Evolutionary conservation across 2,888 invertebrate species (phyloP), one percentile per base, ranked within the genome.

Genomic region (Eupithecia insigniata): DNA sequence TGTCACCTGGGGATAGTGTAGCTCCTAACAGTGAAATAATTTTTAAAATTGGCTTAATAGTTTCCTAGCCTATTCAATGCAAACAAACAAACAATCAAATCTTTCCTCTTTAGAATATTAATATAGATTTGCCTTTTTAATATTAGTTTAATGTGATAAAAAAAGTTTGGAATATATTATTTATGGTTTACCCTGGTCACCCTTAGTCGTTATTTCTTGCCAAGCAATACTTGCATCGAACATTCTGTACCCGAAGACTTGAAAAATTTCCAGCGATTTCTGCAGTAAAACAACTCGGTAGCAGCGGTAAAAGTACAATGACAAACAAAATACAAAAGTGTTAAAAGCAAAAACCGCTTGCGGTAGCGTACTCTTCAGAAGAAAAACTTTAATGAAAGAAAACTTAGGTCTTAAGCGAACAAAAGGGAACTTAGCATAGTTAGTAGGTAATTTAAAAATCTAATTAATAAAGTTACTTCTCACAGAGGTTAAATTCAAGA

Each of bases 211-310:
- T 51, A 55, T 26, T 55, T 14, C 26, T 12, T 14, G 55, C 55
- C n/a, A 22, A 55, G 55, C 55, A 55, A 55, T 55, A 55, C 55
- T 55, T 26, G 55, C 55, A 26, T 55, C 26, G n/a, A 26, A 26
- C 22, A 55, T 55, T 55, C 65, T 26, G 28, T 64, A 66, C 66
- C 55, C 58, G 76, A 65, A 69, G 69, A 67, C 65, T 70, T 75
- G 75, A 76, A 72, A 74, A 76, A 75, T 78, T 61, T 43, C 69
- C 74, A 60, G 58, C 75, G 72, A 71, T 76, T 74, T 66, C 67
- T 67, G 64, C 46, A 22, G 66, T 36, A 28, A 66, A 70, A 76
- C 72, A 74, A 66, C 72, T 60, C 10, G 30, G 34, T 58, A 32
- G 34, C 34, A 71, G 65, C 62, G 39, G 58, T 43, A 28, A 4